These are phyloP conservation scores for Anticlea derivata DNA, from an alignment of 2,888 invertebrate species.

Conservation along the genomic window DNA sequence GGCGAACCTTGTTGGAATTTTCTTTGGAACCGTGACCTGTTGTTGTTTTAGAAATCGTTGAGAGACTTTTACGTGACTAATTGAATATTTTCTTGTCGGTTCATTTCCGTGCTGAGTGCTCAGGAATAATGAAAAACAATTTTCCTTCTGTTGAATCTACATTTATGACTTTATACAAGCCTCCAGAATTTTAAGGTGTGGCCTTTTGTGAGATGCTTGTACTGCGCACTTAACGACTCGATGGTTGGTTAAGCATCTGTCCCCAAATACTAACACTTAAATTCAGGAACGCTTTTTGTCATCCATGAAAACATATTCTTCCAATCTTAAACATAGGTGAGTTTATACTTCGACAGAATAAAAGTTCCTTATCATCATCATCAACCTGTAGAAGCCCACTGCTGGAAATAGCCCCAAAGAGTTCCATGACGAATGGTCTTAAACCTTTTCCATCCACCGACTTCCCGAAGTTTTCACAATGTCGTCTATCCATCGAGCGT, in stretches of 20 bases:
- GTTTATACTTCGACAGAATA: too few relatives aligned
- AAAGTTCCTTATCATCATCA: too few relatives aligned
- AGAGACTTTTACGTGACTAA: slow-evolving; percentile 51
- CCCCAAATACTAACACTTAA: slow-evolving; percentile 8
- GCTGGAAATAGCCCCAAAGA: too few relatives aligned
- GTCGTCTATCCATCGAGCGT: too few relatives aligned
- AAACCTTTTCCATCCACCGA: too few relatives aligned
- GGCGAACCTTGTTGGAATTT: slow-evolving; percentile 23
- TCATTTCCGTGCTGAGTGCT: slow-evolving; percentile 43
- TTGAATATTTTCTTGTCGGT: slow-evolving; percentile 51
- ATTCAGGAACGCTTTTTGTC: slow-evolving; percentile 2
- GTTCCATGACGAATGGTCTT: too few relatives aligned
- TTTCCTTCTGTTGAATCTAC: slow-evolving; percentile 5
- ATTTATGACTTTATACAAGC: slow-evolving; percentile 5
- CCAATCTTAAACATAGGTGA: too few relatives aligned
- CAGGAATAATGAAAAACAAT: slow-evolving; percentile 52
- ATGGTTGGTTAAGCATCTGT: slow-evolving; percentile 7
- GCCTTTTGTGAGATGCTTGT: slow-evolving; percentile 1
- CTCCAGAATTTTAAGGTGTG: neutral
- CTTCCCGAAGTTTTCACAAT: too few relatives aligned
- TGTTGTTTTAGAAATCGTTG: slow-evolving; percentile 42
- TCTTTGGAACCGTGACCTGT: slow-evolving; percentile 33
- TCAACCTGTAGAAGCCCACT: too few relatives aligned
- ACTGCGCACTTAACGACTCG: slow-evolving; percentile 5
- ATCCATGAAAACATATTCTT: slow-evolving; percentile 1